phyloP scores from a whole-genome alignment of 2,888 invertebrate genomes.

The Terebella lapidaria region DNA sequence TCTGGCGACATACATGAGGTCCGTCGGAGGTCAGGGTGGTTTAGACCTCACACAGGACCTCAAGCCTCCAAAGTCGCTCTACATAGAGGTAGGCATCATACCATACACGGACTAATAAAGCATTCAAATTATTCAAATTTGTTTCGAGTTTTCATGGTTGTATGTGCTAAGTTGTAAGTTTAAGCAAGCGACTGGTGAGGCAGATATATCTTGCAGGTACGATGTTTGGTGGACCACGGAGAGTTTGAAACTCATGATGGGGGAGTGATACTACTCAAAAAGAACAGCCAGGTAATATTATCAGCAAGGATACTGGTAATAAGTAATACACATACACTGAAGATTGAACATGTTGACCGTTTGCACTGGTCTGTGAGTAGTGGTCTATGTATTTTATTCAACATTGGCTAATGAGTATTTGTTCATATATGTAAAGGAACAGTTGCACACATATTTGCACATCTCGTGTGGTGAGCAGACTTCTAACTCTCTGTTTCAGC shows the following conservation, averaged over 20 bases:
- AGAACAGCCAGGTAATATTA: constrained; percentile 70
- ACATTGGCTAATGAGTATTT: too few relatives aligned
- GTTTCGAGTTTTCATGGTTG: background rate
- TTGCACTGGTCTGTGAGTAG: too few relatives aligned
- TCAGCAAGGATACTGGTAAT: too few relatives aligned
- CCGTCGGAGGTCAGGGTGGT: constrained; percentile 68
- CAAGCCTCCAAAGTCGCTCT: constrained; percentile 86
- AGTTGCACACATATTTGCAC: too few relatives aligned
- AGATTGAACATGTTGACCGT: too few relatives aligned
- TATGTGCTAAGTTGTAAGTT: background rate
- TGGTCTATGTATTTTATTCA: too few relatives aligned
- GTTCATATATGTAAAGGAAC: too few relatives aligned
- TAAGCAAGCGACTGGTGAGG: background rate
- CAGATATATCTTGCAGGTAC: constrained; percentile 55
- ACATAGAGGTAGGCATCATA: constrained; percentile 73
- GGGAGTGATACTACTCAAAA: constrained; percentile 79
- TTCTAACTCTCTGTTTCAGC: constrained; percentile 51
- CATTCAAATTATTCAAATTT: too few relatives aligned
- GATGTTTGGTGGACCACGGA: constrained; percentile 85
- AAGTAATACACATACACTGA: too few relatives aligned
- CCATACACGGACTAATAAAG: too few relatives aligned
- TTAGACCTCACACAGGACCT: constrained; percentile 79
- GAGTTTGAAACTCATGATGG: constrained; percentile 91
- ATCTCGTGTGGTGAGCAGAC: too few relatives aligned
- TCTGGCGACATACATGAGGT: constrained; percentile 83